Evolutionary conservation across 2,113 vertebrate genomes (phyloP), one percentile per base, ranked within the genome.

Genomic region (Todiramphus chloris): DNA sequence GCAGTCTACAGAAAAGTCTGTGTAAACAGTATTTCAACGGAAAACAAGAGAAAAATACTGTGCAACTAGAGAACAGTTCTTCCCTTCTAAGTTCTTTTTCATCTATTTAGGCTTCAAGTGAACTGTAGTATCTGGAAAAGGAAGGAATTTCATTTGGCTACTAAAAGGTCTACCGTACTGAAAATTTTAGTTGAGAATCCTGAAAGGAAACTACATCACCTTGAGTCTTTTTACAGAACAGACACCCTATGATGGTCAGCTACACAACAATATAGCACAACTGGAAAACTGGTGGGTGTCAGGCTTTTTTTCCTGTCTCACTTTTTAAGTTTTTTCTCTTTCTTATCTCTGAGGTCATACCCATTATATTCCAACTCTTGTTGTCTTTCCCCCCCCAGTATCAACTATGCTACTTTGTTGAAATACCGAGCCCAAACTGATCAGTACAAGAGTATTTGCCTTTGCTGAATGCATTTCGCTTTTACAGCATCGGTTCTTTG

Each of bases 141-240:
- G 50, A 91, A 88, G 5, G 55, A 48, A 70, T 68, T 27, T 89
- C 33, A 70, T 28, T 43, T 46, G 58, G 28, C 23, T 58, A 69
- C 41, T 24, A 16, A 1, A 46, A n/a, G 4, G 10, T 15, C 15
- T 48, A 48, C 7, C 24, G 41, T 25, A 62, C 46, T 1, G 1
- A 85, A 93, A 87, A 43, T 9, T 31, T 43, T 8, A 73, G 14
- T 14, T 48, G 30, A 37, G 58, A 89, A 68, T 48, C 14, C 46
- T 48, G 24, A 74, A 60, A 77, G 1, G 39, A 51, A 67, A 83
- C 53, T 13, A 30, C n/a, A 69, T 35, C 10, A 74, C 37, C 33
- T 73, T 50, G 73, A 41, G 8, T 19, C 16, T 66, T 85, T 56
- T 46, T 15, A 46, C 3, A 73, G 0, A 0, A 48, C 14, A 78